phyloP scores from a whole-genome alignment of 2,888 invertebrate genomes.

The Troides helena region DNA sequence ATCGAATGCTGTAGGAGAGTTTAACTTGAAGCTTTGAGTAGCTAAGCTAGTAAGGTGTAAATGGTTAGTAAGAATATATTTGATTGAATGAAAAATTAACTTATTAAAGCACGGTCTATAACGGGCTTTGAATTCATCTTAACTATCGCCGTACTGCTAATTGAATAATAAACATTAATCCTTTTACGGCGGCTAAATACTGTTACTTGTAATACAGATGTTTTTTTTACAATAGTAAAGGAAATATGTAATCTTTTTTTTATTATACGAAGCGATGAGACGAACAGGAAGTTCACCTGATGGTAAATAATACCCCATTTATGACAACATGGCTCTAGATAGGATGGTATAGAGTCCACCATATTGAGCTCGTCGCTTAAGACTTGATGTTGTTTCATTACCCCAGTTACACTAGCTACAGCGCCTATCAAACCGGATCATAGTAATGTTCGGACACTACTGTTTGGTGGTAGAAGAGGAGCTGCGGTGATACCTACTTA shows the following conservation, averaged over 20 bases:
- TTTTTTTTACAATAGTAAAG: not conserved
- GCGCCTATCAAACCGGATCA: too few relatives aligned
- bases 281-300: too few relatives aligned
- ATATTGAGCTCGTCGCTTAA: too few relatives aligned
- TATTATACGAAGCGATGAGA: too few relatives aligned
- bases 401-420: too few relatives aligned
- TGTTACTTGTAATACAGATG: not conserved
- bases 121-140: conserved; percentile 6
- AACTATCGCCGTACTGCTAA: not conserved
- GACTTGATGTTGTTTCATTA: too few relatives aligned
- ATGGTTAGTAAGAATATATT: not conserved
- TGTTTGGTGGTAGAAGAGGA: too few relatives aligned
- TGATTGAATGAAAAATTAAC: conserved; percentile 14
- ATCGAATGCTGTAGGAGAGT: conserved; percentile 14
- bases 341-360: too few relatives aligned
- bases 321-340: too few relatives aligned
- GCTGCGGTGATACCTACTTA: too few relatives aligned
- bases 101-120: conserved; percentile 3
- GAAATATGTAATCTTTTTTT: not conserved
- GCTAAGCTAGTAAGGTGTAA: not conserved
- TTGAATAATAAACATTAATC: conserved; percentile 1
- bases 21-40: conserved; percentile 9
- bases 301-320: too few relatives aligned
- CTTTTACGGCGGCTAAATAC: not conserved
- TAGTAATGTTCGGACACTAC: too few relatives aligned